Conservation (phyloP, 1,140 invertebrate genomes). For the Formica exsecta region DNA sequence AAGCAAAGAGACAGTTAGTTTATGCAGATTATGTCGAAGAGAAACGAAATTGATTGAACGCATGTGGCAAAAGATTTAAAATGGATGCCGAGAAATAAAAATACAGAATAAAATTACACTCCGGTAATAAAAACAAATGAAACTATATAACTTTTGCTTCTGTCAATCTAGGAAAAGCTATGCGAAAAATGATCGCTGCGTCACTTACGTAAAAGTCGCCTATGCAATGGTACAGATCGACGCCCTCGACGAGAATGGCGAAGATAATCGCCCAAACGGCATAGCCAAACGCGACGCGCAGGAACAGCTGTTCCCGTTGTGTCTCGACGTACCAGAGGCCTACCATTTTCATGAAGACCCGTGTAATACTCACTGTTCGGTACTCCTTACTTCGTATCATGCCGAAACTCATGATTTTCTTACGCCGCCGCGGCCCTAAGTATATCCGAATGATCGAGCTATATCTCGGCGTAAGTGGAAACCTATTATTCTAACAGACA, state of each 20-base stretch:
- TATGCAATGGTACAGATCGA: conserved; percentile 69
- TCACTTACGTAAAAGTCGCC: conserved; percentile 71
- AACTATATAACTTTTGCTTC: not conserved
- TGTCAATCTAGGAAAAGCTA: not conserved
- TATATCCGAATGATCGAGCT: conserved; percentile 5
- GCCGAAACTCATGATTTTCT: conserved; percentile 47
- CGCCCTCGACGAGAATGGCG: conserved; percentile 61
- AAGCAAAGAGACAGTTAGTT: too few relatives aligned
- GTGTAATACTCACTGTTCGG: conserved; percentile 65
- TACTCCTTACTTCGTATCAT: conserved; percentile 59
- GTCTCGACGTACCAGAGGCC: conserved; percentile 69
- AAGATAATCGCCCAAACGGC: conserved; percentile 64
- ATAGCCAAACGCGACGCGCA: conserved; percentile 60
- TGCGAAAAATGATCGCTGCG: not conserved
- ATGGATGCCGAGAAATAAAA: not conserved
- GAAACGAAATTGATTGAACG: too few relatives aligned
- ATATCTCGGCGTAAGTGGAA: conserved; percentile 38
- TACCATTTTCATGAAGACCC: conserved; percentile 70
- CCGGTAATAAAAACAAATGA: not conserved
- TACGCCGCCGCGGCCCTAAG: conserved; percentile 9
- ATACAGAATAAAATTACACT: not conserved
- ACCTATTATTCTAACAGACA: conserved; percentile 37
- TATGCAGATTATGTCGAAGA: too few relatives aligned
- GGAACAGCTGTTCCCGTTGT: conserved; percentile 36
- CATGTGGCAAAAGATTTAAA: too few relatives aligned